Conservation (phyloP, 2,888 invertebrate species). For the Meliscaeva auricollis region DNA sequence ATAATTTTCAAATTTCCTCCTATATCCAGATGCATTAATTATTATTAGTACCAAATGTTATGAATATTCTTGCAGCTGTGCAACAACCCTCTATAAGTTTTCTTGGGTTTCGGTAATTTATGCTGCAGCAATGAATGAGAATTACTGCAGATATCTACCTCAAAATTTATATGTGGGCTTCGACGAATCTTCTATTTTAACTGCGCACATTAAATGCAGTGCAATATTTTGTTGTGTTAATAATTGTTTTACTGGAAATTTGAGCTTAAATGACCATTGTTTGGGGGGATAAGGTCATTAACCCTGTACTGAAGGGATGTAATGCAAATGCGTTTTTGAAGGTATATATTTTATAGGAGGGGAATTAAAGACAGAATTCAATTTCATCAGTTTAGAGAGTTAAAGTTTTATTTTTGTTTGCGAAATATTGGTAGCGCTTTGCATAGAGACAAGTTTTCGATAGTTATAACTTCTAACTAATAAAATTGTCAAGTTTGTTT, state of each 20-base stretch:
- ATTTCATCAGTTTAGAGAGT: no score
- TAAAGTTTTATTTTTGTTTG: no score
- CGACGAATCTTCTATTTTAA: slow-evolving; percentile 26
- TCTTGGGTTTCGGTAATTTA: slow-evolving; percentile 45
- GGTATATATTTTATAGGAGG: no score
- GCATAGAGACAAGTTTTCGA: no score
- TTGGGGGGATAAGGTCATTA: background rate
- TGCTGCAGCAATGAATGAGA: slow-evolving; percentile 51
- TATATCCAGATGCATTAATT: slow-evolving; percentile 66
- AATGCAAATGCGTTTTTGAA: no score
- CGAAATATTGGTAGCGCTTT: no score
- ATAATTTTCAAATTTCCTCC: slow-evolving; percentile 70
- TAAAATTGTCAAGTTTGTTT: no score
- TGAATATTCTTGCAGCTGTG: slow-evolving; percentile 58
- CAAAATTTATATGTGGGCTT: slow-evolving; percentile 15
- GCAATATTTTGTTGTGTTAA: slow-evolving; percentile 18
- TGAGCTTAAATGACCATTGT: background rate
- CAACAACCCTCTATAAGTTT: slow-evolving; percentile 8
- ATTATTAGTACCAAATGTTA: slow-evolving; percentile 66
- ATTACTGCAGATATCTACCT: slow-evolving; percentile 49
- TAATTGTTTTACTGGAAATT: slow-evolving; percentile 40
- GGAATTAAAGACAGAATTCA: no score
- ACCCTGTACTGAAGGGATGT: no score
- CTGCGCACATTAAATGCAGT: background rate
- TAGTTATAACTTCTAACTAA: no score